Conservation (phyloP, 2,797 vertebrate genomes). For the Smutsia temminckii region DNA sequence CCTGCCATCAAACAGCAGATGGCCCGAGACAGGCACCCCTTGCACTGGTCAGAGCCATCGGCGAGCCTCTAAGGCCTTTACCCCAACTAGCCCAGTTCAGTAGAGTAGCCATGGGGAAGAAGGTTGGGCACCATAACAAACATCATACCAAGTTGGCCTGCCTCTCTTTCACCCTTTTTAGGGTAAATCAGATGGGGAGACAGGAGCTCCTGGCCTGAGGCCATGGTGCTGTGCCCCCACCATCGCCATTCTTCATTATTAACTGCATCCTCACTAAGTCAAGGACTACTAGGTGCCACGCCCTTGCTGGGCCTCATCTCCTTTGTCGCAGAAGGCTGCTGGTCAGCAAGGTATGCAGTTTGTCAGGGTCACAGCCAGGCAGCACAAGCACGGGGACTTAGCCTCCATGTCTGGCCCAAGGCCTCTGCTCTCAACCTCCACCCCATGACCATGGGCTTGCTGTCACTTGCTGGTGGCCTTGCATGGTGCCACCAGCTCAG, state of each 20-base stretch:
- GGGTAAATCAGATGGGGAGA: not conserved
- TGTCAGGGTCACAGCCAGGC: not conserved
- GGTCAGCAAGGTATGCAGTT: not conserved
- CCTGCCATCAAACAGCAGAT: not conserved
- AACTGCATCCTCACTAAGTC: not conserved
- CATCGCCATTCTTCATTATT: not conserved
- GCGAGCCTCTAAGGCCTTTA: not conserved
- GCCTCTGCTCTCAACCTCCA: not conserved
- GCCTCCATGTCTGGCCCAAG: not conserved
- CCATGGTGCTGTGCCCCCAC: not conserved
- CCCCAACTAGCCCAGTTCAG: not conserved
- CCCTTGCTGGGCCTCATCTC: not conserved
- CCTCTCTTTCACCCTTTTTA: not conserved
- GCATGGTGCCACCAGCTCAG: not conserved
- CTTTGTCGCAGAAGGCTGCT: not conserved
- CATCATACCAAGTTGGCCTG: not conserved
- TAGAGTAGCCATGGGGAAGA: not conserved
- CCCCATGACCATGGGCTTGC: not conserved
- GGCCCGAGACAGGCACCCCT: not conserved
- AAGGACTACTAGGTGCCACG: not conserved
- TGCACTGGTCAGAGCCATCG: not conserved
- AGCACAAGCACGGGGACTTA: not conserved
- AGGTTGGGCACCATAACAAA: accelerated
- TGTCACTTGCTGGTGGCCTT: not conserved
- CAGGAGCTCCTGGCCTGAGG: not conserved